Base-by-base conservation (phyloP, 2,797 vertebrate species). In the Tokudaia muenninki region DNA sequence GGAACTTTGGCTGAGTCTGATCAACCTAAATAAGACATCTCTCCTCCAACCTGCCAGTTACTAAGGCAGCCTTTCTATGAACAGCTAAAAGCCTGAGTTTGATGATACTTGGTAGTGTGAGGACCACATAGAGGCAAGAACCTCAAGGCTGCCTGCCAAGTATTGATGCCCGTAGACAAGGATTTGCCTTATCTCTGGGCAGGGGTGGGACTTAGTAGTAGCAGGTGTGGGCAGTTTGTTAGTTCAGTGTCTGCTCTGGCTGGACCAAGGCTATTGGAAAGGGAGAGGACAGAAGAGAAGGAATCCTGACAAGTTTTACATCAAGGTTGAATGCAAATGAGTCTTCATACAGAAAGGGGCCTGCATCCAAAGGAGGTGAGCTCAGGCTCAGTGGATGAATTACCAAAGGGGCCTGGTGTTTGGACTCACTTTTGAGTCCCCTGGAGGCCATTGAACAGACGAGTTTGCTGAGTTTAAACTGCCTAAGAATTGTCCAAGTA, bases 41-140 rank as follows among this genome's bases (percentile, higher is more conserved):
- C 17, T 31, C 80, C 34, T 70, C 29, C 17, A 74, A 13, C 34
- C 77, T n/a, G n/a, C n/a, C 37, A 37, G 3, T 59, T 70, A 37
- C 63, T 63, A 81, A 24, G 8, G 1, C 31, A 86, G 65, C 9
- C 11, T 37, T 6, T 75, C n/a, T 6, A 17, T 1, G 12, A 77
- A 57, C 24, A 72, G n/a, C 59, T 81, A 24, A 74, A 81, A 50
- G 21, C 34, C 50, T 47, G 82, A 75, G 6, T 21, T 37, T 72
- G 70, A 7, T 37, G 21, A 72, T 72, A 37, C n/a, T 72, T 37
- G n/a, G 19, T 72, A 1, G 6, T 47, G 1, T 52, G n/a, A 50
- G 57, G 57, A 82, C 77, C 84, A 41, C n/a, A 37, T 34, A 67
- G 14, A 96, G 22, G 10, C 82, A 84, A 77, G n/a, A 88, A 88